Evolutionary conservation across 2,113 vertebrate species (phyloP), one percentile per base, ranked within the genome.

Genomic region (Diadophis punctatus): DNA sequence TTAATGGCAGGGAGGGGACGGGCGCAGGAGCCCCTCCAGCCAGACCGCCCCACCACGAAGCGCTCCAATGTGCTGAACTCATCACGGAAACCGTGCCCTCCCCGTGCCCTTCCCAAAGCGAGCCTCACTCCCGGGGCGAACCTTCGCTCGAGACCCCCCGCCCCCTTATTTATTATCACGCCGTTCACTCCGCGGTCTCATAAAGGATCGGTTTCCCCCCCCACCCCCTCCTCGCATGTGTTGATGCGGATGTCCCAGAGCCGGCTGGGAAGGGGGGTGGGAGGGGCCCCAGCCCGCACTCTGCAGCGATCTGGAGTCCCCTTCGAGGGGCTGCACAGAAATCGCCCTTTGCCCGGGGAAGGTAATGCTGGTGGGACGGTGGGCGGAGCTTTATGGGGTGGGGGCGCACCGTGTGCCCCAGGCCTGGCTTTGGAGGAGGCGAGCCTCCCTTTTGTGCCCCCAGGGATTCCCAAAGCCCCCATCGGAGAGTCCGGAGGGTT

Each of bases 1-100:
- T 96, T 95, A 96, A 97, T 96, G 88, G 95, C 89, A 95, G 96
- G 96, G 96, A 96, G 95, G 96, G 96, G 51, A 95, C 93, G 10
- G 95, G 91, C 51, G 43, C 93, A 93, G 96, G 96, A 94, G 93
- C 92, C 89, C 63, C 95, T 95, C 94, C 94, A 95, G 95, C 93
- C 94, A 95, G 96, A 95, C 96, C 95, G 96, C 96, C 96, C 96
- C 93, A 94, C 93, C 93, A 92, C 95, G 96, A 89, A 95, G 90
- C 94, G 51, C 90, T 96, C 96, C 95, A 95, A 95, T 94, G 94
- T 95, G 96, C 95, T 92, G 94, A 53, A 94, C 95, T 95, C 95
- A 91, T 92, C 93, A 93, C 93, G 92, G 91, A 34, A 34, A 95
- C 94, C 91, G 93, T 95, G 96, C 93, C 96, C 96, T 89, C 80